A percentile compares a stretch with the other conserved stretches of the same genome.
Evolutionary conservation across 2,113 vertebrate genomes (phyloP).

Genomic region (Trogon melanurus): DNA sequence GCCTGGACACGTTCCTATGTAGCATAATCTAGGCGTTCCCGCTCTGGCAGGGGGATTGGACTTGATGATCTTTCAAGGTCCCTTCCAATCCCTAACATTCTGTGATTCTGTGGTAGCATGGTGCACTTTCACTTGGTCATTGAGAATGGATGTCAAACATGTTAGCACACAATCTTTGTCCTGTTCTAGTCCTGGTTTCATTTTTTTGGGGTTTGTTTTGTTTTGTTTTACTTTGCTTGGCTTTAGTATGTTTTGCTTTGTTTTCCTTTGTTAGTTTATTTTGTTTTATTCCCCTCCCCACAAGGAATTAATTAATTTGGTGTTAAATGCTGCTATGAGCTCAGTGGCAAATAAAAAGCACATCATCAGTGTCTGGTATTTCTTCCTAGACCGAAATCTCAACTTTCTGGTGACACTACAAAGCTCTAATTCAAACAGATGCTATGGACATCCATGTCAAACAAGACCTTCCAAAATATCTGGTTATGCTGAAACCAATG

Average conservation of each 20-base stretch:
- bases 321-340: not conserved
- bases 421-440: not conserved
- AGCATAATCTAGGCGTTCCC: no score
- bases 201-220: no score
- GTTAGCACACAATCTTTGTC: accelerated
- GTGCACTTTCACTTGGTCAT: not conserved
- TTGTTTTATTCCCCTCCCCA: no score
- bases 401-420: not conserved
- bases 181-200: not conserved
- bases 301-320: not conserved
- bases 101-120: not conserved
- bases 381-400: not conserved
- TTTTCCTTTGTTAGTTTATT: no score
- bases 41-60: no score
- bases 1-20: no score
- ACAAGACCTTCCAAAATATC: not conserved
- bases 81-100: no score
- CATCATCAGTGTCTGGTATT: not conserved
- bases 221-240: no score
- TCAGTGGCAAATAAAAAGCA: not conserved
- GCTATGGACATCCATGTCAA: not conserved
- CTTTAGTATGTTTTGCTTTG: no score
- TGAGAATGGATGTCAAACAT: accelerated
- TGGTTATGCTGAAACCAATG: not conserved
- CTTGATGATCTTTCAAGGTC: no score